Evolutionary conservation across 2,113 vertebrate genomes (phyloP).

Genomic region (Paracanthobrama guichenoti): DNA sequence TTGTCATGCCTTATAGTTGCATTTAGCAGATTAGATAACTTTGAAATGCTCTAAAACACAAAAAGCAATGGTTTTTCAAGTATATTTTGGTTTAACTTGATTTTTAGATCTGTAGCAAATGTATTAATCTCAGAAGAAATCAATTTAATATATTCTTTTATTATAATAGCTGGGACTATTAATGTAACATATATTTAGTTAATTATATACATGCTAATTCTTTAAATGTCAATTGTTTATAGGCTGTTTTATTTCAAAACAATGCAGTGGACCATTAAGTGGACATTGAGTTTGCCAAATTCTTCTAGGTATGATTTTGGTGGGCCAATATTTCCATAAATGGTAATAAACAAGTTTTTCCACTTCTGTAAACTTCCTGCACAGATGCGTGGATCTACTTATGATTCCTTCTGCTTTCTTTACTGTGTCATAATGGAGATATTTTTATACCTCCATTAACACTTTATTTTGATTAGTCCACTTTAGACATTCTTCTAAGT

Average conservation of each 20-base stretch:
- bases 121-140: neutral
- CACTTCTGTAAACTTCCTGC: neutral
- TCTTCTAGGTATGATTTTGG: neutral
- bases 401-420: neutral
- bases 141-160: neutral
- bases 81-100: neutral
- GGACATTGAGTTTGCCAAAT: constrained; percentile 1
- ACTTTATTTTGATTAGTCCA: too few species aligned
- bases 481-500: too few species aligned
- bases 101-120: neutral
- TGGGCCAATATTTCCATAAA: constrained; percentile 9
- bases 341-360: neutral
- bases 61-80: neutral
- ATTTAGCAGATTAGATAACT: neutral
- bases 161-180: neutral
- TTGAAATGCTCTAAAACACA: neutral
- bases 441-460: too few species aligned
- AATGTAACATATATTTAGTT: neutral
- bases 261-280: neutral
- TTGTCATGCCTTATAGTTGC: neutral
- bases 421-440: neutral
- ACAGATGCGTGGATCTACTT: neutral
- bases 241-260: neutral
- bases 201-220: neutral
- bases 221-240: neutral